A percentile compares a stretch with the other conserved stretches of the same genome.
These are phyloP conservation scores for Zosterops hypoxanthus DNA, from an alignment of 2,113 vertebrate species.

Conservation along the genomic window DNA sequence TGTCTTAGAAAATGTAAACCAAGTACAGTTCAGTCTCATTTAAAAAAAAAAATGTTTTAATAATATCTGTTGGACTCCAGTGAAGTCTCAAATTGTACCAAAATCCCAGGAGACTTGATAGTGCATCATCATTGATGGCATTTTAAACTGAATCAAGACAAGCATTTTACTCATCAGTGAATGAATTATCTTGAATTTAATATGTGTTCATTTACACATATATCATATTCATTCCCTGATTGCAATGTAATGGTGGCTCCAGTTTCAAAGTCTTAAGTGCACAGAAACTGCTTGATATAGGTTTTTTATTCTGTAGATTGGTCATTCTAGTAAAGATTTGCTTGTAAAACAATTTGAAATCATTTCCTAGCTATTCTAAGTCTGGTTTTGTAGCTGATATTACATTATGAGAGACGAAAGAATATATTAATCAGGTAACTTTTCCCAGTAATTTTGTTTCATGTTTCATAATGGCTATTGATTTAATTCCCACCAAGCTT, in stretches of 20 bases:
- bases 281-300: not conserved
- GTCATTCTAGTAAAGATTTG: not conserved
- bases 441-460: slow-evolving; percentile 5
- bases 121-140: not conserved
- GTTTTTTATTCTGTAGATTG: not conserved
- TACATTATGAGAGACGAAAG: not conserved
- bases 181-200: slow-evolving; percentile 1
- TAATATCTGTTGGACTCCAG: not conserved
- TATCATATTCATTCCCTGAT: not conserved
- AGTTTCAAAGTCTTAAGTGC: not conserved
- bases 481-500: not conserved
- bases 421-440: not conserved
- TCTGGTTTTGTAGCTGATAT: not conserved
- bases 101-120: not conserved
- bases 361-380: not conserved
- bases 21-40: not conserved
- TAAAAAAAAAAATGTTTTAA: not conserved
- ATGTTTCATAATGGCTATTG: not conserved
- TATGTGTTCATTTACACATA: not conserved
- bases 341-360: slow-evolving; percentile 20
- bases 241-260: not conserved
- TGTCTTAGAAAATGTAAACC: not conserved
- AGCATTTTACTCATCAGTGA: not conserved
- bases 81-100: not conserved
- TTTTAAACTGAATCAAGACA: not conserved